Evolutionary conservation across 2,113 vertebrate species (phyloP).

Genomic region (Nyctibius bracteatus): DNA sequence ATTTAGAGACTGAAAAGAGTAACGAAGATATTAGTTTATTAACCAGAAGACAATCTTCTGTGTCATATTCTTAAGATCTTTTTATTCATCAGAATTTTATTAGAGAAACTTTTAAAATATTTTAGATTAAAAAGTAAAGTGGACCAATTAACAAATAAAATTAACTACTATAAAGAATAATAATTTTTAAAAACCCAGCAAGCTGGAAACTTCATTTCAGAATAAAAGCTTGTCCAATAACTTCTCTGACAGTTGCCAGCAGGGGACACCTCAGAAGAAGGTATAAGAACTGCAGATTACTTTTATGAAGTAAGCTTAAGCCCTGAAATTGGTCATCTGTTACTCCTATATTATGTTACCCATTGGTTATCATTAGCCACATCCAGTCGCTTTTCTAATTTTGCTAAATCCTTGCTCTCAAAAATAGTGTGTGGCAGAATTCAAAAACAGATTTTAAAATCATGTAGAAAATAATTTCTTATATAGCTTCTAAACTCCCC

Average conservation of each 20-base stretch:
- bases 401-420: not conserved
- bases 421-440: not conserved
- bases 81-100: not conserved
- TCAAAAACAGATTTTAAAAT: not conserved
- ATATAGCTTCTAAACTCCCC: not conserved
- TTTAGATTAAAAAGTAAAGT: not conserved
- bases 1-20: not conserved
- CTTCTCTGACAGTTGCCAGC: not conserved
- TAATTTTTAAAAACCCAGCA: not conserved
- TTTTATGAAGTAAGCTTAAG: not conserved
- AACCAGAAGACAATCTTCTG: not conserved
- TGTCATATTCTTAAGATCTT: not conserved
- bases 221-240: not conserved
- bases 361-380: not conserved
- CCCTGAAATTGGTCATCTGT: not conserved
- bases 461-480: not conserved
- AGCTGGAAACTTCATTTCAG: not conserved
- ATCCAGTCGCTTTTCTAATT: not conserved
- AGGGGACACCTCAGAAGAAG: not conserved
- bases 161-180: not conserved
- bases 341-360: not conserved
- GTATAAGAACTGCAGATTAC: not conserved
- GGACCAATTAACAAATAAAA: not conserved
- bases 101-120: not conserved
- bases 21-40: not conserved